These are phyloP conservation scores for Temnothorax ravouxi DNA, from an alignment of 2,888 invertebrate genomes.

Conservation along the genomic window DNA sequence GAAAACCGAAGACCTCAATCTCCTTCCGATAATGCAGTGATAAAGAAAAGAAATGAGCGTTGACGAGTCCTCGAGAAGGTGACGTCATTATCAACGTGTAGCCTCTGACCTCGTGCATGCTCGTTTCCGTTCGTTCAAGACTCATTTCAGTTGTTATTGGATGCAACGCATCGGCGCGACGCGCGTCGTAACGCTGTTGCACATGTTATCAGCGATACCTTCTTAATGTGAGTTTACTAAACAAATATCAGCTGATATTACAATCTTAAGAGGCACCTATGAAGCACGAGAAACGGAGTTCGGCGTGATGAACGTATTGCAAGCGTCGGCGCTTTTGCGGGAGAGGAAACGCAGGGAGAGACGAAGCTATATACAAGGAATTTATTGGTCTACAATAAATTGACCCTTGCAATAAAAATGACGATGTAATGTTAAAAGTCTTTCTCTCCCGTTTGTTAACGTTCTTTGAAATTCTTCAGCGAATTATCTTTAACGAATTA, in stretches of 20 bases:
- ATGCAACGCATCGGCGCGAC: slow-evolving; percentile 24
- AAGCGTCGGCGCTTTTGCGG: background rate
- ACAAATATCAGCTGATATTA: slow-evolving; percentile 30
- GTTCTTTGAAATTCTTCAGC: background rate
- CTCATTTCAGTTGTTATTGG: slow-evolving; percentile 43
- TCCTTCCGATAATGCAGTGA: slow-evolving; percentile 55
- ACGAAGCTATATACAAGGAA: background rate
- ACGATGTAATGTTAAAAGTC: background rate
- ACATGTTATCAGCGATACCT: slow-evolving; percentile 9
- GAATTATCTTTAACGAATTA: background rate
- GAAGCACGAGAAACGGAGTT: background rate
- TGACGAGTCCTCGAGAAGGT: slow-evolving; percentile 62
- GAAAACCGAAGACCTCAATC: slow-evolving; percentile 51
- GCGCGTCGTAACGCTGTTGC: background rate
- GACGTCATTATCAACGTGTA: slow-evolving; percentile 75
- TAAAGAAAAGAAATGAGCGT: slow-evolving; percentile 60
- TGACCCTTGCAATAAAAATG: background rate
- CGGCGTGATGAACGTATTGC: background rate
- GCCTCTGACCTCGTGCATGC: slow-evolving; percentile 71
- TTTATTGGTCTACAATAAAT: slow-evolving; percentile 7
- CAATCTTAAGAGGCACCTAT: background rate
- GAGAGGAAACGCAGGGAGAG: background rate
- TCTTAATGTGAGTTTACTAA: background rate
- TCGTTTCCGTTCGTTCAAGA: slow-evolving; percentile 41
- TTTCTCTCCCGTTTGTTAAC: background rate